phyloP scores from a whole-genome alignment of 1,140 invertebrate species.

The Littorina saxatilis region DNA sequence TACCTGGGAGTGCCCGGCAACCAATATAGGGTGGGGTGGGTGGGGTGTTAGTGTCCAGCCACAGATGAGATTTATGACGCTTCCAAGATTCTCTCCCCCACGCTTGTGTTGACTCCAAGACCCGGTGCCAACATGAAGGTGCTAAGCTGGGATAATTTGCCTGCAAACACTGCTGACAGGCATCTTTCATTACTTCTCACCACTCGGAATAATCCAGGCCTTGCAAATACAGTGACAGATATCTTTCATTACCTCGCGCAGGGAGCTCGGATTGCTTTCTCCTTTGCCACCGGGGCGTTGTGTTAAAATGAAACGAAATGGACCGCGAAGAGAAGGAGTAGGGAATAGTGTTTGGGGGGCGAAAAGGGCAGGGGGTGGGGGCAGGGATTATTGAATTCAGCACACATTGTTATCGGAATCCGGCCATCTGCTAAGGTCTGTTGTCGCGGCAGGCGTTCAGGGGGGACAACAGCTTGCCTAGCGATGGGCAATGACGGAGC shows the following conservation, averaged over 20 bases:
- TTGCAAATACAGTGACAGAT: slow-evolving; percentile 28
- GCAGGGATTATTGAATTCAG: slow-evolving; percentile 39
- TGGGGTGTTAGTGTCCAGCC: no score
- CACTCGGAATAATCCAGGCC: slow-evolving; percentile 18
- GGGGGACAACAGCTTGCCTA: slow-evolving; percentile 20
- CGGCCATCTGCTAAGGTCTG: slow-evolving; percentile 37
- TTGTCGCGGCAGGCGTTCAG: not conserved
- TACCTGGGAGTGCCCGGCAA: slow-evolving; percentile 4
- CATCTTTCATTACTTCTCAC: not conserved
- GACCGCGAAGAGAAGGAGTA: not conserved
- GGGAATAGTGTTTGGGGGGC: no score
- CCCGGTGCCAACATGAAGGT: not conserved
- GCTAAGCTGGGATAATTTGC: not conserved
- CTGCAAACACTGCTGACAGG: not conserved
- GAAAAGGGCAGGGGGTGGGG: no score
- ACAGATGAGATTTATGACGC: no score
- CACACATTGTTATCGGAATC: slow-evolving; percentile 43
- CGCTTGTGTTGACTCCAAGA: slow-evolving; percentile 16
- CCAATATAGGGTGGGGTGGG: not conserved
- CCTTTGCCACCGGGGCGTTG: not conserved
- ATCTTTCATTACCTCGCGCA: slow-evolving; percentile 22
- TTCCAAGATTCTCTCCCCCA: not conserved
- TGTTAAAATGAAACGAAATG: slow-evolving; percentile 36
- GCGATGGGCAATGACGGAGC: not conserved
- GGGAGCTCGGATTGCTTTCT: slow-evolving; percentile 13